Evolutionary conservation across 2,113 vertebrate genomes (phyloP).

Genomic region (Catagonus wagneri): DNA sequence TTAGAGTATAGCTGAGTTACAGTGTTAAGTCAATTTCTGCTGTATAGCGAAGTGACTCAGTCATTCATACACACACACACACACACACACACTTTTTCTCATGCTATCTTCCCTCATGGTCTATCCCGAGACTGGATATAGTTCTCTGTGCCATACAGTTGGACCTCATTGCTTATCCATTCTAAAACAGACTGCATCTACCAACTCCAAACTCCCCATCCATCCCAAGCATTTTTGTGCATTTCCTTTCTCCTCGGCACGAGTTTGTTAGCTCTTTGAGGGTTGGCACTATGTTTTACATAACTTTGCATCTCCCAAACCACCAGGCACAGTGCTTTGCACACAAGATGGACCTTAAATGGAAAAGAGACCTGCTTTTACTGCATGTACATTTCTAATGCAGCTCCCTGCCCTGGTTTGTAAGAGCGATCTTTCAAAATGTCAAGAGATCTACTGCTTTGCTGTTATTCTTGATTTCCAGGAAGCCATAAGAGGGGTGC

Average conservation of each 20-base stretch:
- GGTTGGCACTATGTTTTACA: not conserved
- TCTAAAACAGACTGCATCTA: no score
- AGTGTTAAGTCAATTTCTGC: no score
- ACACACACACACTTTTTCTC: no score
- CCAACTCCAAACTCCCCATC: no score
- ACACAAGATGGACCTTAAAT: no score
- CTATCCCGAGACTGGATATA: no score
- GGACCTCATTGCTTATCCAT: no score
- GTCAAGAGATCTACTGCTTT: not conserved
- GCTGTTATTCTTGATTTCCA: not conserved
- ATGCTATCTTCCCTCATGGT: no score
- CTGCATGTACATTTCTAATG: not conserved
- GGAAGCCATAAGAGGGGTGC: not conserved
- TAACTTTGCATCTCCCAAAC: not conserved
- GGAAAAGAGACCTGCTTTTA: not conserved
- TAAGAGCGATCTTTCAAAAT: conserved; percentile 19
- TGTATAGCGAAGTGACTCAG: no score
- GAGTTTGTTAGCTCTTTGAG: not conserved
- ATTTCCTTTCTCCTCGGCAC: not conserved
- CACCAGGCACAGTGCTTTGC: not conserved
- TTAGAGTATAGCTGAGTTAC: no score
- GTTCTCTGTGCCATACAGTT: no score
- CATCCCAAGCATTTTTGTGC: not conserved
- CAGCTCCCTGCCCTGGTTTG: not conserved
- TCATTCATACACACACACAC: no score